Conservation (phyloP, 2,888 invertebrate species). For the Amphimallon solstitiale region DNA sequence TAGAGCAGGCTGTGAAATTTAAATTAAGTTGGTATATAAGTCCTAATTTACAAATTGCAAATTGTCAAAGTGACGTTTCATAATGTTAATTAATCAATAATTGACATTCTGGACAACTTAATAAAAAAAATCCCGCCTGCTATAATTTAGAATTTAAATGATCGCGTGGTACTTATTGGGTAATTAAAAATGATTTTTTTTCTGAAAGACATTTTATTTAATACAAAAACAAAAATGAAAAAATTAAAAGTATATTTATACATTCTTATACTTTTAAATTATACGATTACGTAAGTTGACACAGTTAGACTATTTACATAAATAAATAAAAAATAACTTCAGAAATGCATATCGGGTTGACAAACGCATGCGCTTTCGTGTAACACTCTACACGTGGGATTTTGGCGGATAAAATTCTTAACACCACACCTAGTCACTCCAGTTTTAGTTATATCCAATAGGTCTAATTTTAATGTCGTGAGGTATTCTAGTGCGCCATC, state of each 20-base stretch:
- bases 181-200: background rate
- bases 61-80: too few relatives aligned
- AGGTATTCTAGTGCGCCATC: slow-evolving; percentile 51
- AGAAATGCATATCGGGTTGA: slow-evolving; percentile 50
- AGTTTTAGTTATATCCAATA: slow-evolving; percentile 75
- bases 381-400: slow-evolving; percentile 70
- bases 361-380: slow-evolving; percentile 57
- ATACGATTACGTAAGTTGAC: background rate
- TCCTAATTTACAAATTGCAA: too few relatives aligned
- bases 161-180: too few relatives aligned
- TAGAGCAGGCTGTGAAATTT: too few relatives aligned
- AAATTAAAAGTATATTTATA: background rate
- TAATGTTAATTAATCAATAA: too few relatives aligned
- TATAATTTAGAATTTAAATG: too few relatives aligned
- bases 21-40: too few relatives aligned
- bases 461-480: slow-evolving; percentile 52
- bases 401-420: slow-evolving; percentile 67
- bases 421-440: slow-evolving; percentile 71
- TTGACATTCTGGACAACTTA: too few relatives aligned
- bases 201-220: background rate
- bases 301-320: too few relatives aligned
- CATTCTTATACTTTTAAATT: background rate
- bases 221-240: background rate
- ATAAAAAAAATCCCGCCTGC: too few relatives aligned
- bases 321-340: slow-evolving; percentile 11